These are phyloP conservation scores for Helarctos malayanus DNA, from an alignment of 2,797 vertebrate genomes.

Conservation along the genomic window DNA sequence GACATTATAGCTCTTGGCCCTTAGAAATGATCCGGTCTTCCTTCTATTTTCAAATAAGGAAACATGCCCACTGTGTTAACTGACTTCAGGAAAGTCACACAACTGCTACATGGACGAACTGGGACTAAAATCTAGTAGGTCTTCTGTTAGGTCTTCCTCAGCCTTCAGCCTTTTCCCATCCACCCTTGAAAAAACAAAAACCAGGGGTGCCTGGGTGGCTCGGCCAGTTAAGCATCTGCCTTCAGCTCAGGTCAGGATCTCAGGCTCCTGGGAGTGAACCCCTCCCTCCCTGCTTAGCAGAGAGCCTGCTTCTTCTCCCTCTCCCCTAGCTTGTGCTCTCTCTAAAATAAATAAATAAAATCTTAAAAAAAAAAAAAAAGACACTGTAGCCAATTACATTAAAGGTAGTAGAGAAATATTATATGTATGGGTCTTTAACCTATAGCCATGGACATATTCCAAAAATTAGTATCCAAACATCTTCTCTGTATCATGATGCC, in stretches of 20 bases:
- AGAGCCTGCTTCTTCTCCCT: background rate
- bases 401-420: background rate
- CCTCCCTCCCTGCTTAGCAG: background rate
- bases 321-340: background rate
- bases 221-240: background rate
- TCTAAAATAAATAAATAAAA: background rate
- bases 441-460: background rate
- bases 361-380: background rate
- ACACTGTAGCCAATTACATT: background rate
- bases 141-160: background rate
- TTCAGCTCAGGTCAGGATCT: background rate
- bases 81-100: background rate
- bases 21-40: conserved; percentile 10
- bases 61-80: background rate
- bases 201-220: background rate
- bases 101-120: background rate
- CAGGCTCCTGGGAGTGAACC: background rate
- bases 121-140: conserved; percentile 13
- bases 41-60: conserved; percentile 39
- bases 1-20: background rate
- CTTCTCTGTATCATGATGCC: background rate
- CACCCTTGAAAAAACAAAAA: background rate
- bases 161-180: background rate
- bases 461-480: background rate
- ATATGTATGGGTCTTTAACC: background rate